Evolutionary conservation across 2,797 vertebrate species (phyloP).

Genomic region (Pogonophryne albipinna): DNA sequence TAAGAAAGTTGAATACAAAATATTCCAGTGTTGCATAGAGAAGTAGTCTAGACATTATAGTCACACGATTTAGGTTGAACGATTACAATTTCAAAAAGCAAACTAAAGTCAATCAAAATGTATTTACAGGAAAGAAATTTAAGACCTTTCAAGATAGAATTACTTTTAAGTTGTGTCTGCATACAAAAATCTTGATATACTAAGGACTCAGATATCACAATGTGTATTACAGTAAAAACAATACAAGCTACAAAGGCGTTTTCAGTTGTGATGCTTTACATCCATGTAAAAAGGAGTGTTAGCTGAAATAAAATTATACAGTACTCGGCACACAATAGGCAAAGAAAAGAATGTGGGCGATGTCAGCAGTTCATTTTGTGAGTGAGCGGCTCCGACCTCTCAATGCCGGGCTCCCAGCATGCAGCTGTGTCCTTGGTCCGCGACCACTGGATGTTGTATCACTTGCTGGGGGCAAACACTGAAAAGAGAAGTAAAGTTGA

Average conservation of each 20-base stretch:
- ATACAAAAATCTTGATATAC: conserved; percentile 15
- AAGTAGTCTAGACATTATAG: neutral
- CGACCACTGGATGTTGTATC: neutral
- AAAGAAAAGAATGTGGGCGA: neutral
- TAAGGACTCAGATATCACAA: neutral
- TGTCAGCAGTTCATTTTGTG: too few species aligned
- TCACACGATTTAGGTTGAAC: conserved; percentile 10
- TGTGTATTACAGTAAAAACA: neutral
- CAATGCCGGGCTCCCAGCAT: neutral
- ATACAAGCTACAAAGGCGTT: conserved; percentile 7
- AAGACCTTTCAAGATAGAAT: neutral
- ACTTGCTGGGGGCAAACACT: conserved; percentile 74
- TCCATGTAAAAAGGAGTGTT: neutral
- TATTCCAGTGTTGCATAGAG: conserved; percentile 12
- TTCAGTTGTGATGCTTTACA: neutral
- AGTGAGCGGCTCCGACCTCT: neutral
- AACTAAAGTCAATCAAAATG: neutral
- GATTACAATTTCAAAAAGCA: conserved; percentile 19
- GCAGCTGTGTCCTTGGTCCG: conserved; percentile 35
- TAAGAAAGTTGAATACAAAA: conserved; percentile 33
- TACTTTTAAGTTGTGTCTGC: neutral
- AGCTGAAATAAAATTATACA: neutral
- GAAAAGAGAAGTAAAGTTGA: neutral
- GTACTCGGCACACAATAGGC: neutral
- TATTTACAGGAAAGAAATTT: neutral